A percentile compares a stretch with the other conserved stretches of the same genome.
phyloP scores from a whole-genome alignment of 2,113 vertebrate species.

The Ochotona princeps region DNA sequence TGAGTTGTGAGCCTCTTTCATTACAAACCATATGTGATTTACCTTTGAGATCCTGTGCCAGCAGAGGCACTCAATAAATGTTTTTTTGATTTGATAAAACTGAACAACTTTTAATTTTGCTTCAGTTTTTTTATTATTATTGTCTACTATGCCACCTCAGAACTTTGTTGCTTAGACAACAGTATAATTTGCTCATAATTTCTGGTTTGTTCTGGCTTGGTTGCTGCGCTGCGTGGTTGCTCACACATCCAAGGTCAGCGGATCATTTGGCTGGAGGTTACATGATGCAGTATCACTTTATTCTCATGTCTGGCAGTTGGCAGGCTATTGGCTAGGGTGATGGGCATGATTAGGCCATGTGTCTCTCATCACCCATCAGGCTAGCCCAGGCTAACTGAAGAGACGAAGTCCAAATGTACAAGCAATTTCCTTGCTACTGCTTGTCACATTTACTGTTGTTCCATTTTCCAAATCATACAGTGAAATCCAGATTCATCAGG shows the following conservation, averaged over 20 bases:
- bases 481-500: background rate
- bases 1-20: background rate
- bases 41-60: background rate
- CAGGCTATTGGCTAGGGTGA: background rate
- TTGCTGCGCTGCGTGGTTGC: constrained; percentile 15
- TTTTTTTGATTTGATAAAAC: background rate
- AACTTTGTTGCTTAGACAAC: background rate
- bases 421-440: background rate
- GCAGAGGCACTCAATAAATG: background rate
- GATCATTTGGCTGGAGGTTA: constrained; percentile 37
- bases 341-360: background rate
- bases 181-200: background rate
- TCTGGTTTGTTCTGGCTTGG: background rate
- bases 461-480: background rate
- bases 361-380: constrained; percentile 25
- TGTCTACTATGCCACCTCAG: background rate
- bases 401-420: background rate
- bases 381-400: constrained; percentile 32
- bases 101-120: constrained; percentile 24
- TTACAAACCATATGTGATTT: background rate
- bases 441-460: background rate
- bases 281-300: constrained; percentile 24
- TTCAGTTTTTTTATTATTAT: constrained; percentile 46
- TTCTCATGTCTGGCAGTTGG: constrained; percentile 26
- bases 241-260: constrained; percentile 20